Evolutionary conservation across 2,113 vertebrate genomes (phyloP), one percentile per base, ranked within the genome.

Genomic region (Actenoides lindsayi): DNA sequence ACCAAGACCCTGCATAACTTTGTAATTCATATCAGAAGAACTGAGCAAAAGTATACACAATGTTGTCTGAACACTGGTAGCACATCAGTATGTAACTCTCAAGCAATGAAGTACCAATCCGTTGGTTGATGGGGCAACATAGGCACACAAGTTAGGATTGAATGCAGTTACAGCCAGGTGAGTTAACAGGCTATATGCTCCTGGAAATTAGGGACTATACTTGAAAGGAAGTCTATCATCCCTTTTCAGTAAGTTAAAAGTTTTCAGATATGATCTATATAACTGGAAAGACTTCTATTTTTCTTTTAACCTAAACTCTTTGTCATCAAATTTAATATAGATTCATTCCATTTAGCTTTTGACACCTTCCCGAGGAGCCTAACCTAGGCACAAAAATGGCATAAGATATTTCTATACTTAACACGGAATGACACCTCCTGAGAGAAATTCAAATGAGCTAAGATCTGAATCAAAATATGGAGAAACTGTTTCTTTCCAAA

Each of bases 371-470:
- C 48, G 44, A 69, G 20, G 12, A 93, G 16, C 15, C 59, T 69
- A 94, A 92, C 71, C 78, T 90, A 69, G 79, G 41, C 44, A 73
- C n/a, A 87, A 83, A 93, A 85, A 56, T 57, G 53, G 9, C 33
- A 82, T 53, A 75, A 93, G 42, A 19, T 76, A 89, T 83, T 92
- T 80, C 75, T 92, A 57, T 60, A 57, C 50, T 79, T 90, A 90
- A 88, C 42, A 85, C 20, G 46, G 53, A 79, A 75, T 75, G 65
- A 79, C 63, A 62, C n/a, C 67, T 95, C 57, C 57, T 65, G 88
- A 92, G 48, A 88, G n/a, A 90, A 93, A 89, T 90, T 80, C 50
- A 73, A 95, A 60, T 68, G 46, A 94, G 42, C 13, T 81, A 71
- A 75, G 48, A 82, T 73, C 44, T 96, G 82, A 95, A 67, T 76